Evolutionary conservation across 2,113 vertebrate species (phyloP).

Genomic region (Chlorodrepanis virens): DNA sequence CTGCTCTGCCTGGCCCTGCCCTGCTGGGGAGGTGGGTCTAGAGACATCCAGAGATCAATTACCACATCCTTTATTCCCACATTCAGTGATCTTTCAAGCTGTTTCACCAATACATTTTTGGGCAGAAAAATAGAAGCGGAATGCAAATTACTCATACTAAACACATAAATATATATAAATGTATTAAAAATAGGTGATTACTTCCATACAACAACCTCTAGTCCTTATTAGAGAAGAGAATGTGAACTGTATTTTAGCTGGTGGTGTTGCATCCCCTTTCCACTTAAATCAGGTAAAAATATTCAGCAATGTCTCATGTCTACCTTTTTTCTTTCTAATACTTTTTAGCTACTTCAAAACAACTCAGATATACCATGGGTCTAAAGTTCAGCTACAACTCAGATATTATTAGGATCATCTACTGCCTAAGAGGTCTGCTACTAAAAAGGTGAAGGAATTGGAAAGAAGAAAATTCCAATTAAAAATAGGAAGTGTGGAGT

Average conservation of each 20-base stretch:
- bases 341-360: conserved; percentile 16
- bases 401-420: conserved; percentile 25
- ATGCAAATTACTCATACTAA: not conserved
- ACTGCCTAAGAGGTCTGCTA: not conserved
- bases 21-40: not conserved
- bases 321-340: not conserved
- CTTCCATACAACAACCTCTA: not conserved
- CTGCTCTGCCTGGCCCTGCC: not conserved
- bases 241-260: not conserved
- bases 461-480: conserved; percentile 53
- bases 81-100: not conserved
- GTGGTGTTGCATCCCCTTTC: not conserved
- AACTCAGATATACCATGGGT: not conserved
- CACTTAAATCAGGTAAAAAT: not conserved
- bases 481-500: conserved; percentile 8
- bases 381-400: conserved; percentile 9
- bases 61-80: not conserved
- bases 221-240: not conserved
- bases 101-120: not conserved
- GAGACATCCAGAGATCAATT: not conserved
- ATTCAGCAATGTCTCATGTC: not conserved
- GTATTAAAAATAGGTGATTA: not conserved
- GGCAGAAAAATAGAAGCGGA: not conserved
- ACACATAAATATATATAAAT: not conserved
- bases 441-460: not conserved